These are phyloP conservation scores for Agrotis ipsilon DNA, from an alignment of 2,888 invertebrate species.

Conservation along the genomic window DNA sequence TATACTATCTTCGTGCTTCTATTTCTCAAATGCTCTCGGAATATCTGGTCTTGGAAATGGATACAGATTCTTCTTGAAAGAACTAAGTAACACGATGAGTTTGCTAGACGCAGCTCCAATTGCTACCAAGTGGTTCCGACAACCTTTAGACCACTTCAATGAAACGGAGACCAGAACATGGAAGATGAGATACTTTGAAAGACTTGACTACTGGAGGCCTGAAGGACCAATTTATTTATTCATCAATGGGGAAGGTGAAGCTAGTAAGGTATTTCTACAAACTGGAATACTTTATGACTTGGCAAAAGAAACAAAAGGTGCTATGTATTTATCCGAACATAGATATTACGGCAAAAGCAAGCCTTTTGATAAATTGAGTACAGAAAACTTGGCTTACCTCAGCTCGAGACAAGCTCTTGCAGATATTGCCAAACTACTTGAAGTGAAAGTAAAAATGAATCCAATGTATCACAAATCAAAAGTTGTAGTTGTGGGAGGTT, in stretches of 20 bases:
- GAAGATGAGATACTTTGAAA: slow-evolving; percentile 84
- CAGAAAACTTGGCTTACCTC: slow-evolving; percentile 78
- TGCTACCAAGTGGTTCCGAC: slow-evolving; percentile 76
- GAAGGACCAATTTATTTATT: slow-evolving; percentile 82
- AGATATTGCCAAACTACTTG: slow-evolving; percentile 79
- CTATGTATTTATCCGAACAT: slow-evolving; percentile 82
- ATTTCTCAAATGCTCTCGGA: slow-evolving; percentile 65
- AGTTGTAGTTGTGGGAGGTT: slow-evolving; percentile 84
- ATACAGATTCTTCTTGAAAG: slow-evolving; percentile 72
- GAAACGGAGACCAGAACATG: slow-evolving; percentile 74
- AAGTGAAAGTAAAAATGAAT: slow-evolving; percentile 70
- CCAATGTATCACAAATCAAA: slow-evolving; percentile 75
- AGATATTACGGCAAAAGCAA: slow-evolving; percentile 85
- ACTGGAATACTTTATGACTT: slow-evolving; percentile 81
- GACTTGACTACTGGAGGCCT: slow-evolving; percentile 76
- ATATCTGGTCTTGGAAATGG: slow-evolving; percentile 70
- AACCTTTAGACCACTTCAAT: slow-evolving; percentile 83
- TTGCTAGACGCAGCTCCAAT: slow-evolving; percentile 63
- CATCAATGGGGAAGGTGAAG: slow-evolving; percentile 81
- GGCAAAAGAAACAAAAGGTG: slow-evolving; percentile 84
- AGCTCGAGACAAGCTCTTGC: slow-evolving; percentile 83
- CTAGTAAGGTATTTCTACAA: slow-evolving; percentile 73
- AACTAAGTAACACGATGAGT: slow-evolving; percentile 64
- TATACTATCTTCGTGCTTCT: slow-evolving; percentile 61
- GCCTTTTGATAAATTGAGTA: slow-evolving; percentile 75